These are phyloP conservation scores for Heliconius eleuchia DNA, from an alignment of 1,140 invertebrate species.

Conservation along the genomic window DNA sequence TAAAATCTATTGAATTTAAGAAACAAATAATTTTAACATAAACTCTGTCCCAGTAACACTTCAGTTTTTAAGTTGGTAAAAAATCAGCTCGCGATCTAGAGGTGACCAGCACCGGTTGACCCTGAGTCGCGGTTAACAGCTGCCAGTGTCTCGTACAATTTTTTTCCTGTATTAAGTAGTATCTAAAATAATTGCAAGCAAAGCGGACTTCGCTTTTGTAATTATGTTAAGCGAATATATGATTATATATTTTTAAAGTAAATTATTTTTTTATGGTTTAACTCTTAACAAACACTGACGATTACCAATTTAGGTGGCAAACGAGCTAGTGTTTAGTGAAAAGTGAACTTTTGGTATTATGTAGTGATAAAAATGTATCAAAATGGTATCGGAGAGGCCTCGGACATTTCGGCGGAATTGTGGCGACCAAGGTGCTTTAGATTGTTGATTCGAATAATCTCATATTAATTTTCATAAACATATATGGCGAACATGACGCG, in stretches of 20 bases:
- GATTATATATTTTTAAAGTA: neutral
- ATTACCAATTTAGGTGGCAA: constrained; percentile 30
- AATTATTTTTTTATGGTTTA: neutral
- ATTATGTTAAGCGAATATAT: neutral
- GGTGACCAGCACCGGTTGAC: constrained; percentile 63
- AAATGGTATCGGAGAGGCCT: constrained; percentile 78
- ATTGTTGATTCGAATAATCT: constrained; percentile 38
- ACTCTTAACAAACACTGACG: constrained; percentile 31
- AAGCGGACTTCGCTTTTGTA: constrained; percentile 40
- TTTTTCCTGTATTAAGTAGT: constrained; percentile 55
- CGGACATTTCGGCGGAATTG: constrained; percentile 75
- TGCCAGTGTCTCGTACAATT: constrained; percentile 47
- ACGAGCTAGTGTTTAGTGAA: constrained; percentile 33
- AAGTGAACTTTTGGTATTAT: constrained; percentile 53
- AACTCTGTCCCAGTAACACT: neutral
- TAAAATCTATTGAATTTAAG: neutral
- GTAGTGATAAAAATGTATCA: constrained; percentile 63
- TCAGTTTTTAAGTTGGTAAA: constrained; percentile 21
- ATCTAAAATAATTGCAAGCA: constrained; percentile 34
- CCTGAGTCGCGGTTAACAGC: constrained; percentile 65
- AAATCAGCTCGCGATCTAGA: constrained; percentile 53
- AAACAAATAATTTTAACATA: neutral
- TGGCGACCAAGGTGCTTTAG: constrained; percentile 78
- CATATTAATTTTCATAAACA: constrained; percentile 23
- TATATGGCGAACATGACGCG: constrained; percentile 43